Conservation (phyloP, 1,140 invertebrate genomes). For the Heliconius himera region DNA sequence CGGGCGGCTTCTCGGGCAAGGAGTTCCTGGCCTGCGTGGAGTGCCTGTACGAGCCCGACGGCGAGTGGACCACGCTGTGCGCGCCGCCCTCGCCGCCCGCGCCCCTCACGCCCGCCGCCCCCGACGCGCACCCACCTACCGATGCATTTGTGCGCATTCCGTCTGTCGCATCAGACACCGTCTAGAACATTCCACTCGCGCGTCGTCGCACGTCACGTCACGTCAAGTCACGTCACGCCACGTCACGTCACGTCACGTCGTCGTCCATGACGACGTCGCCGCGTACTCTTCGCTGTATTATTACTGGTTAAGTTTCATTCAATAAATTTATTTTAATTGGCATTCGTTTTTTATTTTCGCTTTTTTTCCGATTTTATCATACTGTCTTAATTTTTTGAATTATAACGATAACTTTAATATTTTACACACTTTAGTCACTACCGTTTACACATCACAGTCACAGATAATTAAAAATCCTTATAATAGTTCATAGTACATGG, state of each 20-base stretch:
- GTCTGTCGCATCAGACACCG: background rate
- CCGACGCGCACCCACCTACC: conserved; percentile 15
- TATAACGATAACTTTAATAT: too few species aligned
- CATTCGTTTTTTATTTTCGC: background rate
- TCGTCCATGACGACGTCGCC: background rate
- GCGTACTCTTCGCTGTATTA: conserved; percentile 18
- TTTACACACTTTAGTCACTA: too few species aligned
- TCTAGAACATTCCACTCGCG: conserved; percentile 13
- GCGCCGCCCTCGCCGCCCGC: conserved; percentile 64
- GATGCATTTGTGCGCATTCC: conserved; percentile 6
- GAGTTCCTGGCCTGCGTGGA: conserved; percentile 92
- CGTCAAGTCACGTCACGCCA: background rate
- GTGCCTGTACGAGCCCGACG: conserved; percentile 86
- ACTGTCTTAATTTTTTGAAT: too few species aligned
- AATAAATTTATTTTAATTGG: conserved; percentile 23
- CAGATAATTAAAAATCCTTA: too few species aligned
- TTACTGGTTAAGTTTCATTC: conserved; percentile 17
- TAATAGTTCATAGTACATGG: too few species aligned
- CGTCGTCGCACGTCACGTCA: background rate
- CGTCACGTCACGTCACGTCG: background rate
- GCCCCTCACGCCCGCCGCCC: background rate
- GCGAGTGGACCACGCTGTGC: conserved; percentile 88
- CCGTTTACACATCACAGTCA: too few species aligned
- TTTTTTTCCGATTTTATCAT: background rate
- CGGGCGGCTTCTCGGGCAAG: conserved; percentile 83